These are phyloP conservation scores for Pitangus sulphuratus DNA, from an alignment of 2,797 vertebrate genomes.

Conservation along the genomic window DNA sequence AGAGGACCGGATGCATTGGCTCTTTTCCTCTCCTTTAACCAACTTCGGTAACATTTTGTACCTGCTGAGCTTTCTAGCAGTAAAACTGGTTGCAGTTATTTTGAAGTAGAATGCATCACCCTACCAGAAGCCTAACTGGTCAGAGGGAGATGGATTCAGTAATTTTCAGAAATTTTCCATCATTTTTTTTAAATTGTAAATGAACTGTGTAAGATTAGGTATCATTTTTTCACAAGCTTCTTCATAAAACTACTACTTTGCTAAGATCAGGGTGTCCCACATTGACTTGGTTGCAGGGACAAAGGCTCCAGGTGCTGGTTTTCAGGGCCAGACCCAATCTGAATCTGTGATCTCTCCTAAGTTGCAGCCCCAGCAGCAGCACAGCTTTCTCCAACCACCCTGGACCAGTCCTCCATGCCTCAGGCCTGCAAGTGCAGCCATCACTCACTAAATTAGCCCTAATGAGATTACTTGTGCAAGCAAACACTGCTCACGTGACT, in stretches of 20 bases:
- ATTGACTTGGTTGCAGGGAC: not conserved
- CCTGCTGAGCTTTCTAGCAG: not conserved
- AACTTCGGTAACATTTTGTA: not conserved
- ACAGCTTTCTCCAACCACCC: not conserved
- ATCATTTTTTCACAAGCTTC: not conserved
- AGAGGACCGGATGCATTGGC: not conserved
- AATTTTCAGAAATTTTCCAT: not conserved
- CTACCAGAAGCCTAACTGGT: not conserved
- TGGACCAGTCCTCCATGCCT: not conserved
- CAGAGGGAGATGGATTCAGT: not conserved
- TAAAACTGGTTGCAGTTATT: not conserved
- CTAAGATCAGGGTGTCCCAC: accelerated
- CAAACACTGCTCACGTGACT: not conserved
- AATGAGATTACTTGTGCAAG: slow-evolving; percentile 9
- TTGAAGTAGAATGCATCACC: not conserved
- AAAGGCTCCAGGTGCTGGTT: not conserved
- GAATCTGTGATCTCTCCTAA: not conserved
- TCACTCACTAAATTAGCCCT: not conserved
- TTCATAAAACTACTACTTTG: not conserved
- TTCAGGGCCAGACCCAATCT: not conserved
- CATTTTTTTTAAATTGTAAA: not conserved
- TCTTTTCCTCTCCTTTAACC: not conserved
- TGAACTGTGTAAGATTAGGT: not conserved
- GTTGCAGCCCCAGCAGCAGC: not conserved
- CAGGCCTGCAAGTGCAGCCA: not conserved